Evolutionary conservation across 2,888 invertebrate species (phyloP).

Genomic region (Napeogenes sylphis): DNA sequence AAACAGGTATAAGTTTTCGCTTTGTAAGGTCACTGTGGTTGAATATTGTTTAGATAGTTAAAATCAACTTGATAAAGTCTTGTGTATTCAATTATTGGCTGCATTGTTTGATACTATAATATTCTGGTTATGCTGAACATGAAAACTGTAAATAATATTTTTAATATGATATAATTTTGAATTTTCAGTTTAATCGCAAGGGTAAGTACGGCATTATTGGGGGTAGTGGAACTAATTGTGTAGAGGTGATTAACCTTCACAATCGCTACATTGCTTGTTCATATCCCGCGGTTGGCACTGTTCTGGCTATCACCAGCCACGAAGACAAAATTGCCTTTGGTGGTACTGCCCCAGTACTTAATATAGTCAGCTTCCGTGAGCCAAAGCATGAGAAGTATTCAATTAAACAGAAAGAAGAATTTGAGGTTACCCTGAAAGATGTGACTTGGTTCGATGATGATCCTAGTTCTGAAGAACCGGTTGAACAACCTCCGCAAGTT

Average conservation of each 20-base stretch:
- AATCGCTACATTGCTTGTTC: conserved; percentile 67
- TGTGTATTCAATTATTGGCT: conserved; percentile 31
- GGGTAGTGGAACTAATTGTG: conserved; percentile 67
- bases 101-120: conserved; percentile 29
- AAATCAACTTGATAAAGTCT: conserved; percentile 33
- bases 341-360: conserved; percentile 59
- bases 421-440: conserved; percentile 26
- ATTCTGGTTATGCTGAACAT: no score
- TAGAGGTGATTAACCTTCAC: conserved; percentile 69
- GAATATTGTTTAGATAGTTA: conserved; percentile 25
- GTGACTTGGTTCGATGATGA: conserved; percentile 31
- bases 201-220: conserved; percentile 69
- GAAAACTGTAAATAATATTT: no score
- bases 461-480: conserved; percentile 7
- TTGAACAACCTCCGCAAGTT: conserved; percentile 11
- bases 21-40: conserved; percentile 28
- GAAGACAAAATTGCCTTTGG: conserved; percentile 65
- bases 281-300: conserved; percentile 55
- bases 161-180: no score
- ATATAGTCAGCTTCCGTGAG: conserved; percentile 62
- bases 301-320: conserved; percentile 58
- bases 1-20: conserved; percentile 26
- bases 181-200: conserved; percentile 65
- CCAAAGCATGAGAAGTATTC: conserved; percentile 63
- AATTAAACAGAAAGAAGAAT: conserved; percentile 28